Evolutionary conservation across 1,140 invertebrate species (phyloP).

Genomic region (Drosophila trapezifrons): DNA sequence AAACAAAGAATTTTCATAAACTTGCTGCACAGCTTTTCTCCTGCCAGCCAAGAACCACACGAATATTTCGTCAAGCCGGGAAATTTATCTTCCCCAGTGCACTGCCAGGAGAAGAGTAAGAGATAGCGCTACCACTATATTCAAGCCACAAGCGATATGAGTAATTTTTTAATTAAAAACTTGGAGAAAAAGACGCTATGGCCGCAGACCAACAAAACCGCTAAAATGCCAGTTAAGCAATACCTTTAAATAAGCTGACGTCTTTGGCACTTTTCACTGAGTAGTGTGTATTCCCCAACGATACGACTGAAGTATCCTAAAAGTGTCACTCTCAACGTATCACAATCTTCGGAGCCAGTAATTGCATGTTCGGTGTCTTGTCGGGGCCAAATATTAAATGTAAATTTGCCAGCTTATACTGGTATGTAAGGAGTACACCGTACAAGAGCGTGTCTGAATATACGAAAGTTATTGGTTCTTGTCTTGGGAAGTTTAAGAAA

Average conservation of each 20-base stretch:
- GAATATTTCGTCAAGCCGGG: slow-evolving; percentile 73
- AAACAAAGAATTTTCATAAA: slow-evolving; percentile 80
- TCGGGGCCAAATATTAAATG: slow-evolving; percentile 48
- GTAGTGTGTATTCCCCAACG: neutral
- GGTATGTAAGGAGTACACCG: neutral
- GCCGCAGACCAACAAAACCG: slow-evolving; percentile 35
- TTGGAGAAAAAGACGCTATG: slow-evolving; percentile 30
- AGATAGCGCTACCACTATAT: slow-evolving; percentile 13
- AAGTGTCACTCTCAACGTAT: neutral
- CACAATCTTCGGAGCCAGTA: slow-evolving; percentile 14
- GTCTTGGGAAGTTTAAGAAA: neutral
- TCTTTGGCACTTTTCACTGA: neutral
- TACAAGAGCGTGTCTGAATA: neutral
- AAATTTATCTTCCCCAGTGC: slow-evolving; percentile 64
- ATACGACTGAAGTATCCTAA: slow-evolving; percentile 12
- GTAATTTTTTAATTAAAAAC: slow-evolving; percentile 81
- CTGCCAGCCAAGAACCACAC: slow-evolving; percentile 53
- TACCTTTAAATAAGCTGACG: slow-evolving; percentile 3
- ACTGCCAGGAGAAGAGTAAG: neutral
- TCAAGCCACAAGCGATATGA: slow-evolving; percentile 41
- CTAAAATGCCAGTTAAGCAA: slow-evolving; percentile 48
- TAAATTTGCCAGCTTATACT: slow-evolving; percentile 18
- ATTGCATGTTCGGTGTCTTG: slow-evolving; percentile 38
- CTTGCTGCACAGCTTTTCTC: slow-evolving; percentile 67
- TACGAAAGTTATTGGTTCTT: neutral